Conservation (phyloP, 1,140 invertebrate species). For the Nylanderia fulva region DNA sequence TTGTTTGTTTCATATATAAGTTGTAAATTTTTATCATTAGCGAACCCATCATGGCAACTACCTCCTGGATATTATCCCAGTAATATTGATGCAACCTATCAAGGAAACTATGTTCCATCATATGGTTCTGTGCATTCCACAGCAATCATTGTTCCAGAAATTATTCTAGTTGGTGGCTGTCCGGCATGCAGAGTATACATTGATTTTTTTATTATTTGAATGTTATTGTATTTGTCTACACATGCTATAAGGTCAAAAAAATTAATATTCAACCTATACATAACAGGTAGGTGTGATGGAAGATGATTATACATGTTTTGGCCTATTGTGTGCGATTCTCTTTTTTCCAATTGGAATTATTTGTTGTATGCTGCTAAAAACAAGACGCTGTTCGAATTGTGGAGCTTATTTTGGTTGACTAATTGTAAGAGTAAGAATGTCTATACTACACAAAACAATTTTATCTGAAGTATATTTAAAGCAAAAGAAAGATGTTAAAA, state of each 20-base stretch:
- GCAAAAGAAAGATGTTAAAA: neutral
- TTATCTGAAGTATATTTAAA: neutral
- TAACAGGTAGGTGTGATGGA: constrained; percentile 91
- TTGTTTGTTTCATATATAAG: neutral
- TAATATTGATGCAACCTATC: constrained; percentile 53
- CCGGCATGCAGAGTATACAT: constrained; percentile 91
- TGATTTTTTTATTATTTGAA: constrained; percentile 16
- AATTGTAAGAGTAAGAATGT: neutral
- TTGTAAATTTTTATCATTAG: constrained; percentile 59
- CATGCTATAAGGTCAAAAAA: neutral
- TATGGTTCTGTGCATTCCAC: constrained; percentile 85
- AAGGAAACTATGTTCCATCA: constrained; percentile 80
- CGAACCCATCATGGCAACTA: constrained; percentile 76
- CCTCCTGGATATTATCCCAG: constrained; percentile 84
- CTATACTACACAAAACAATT: neutral
- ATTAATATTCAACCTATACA: constrained; percentile 51
- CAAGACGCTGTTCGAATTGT: constrained; percentile 93
- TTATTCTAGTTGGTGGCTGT: constrained; percentile 92
- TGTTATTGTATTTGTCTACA: neutral
- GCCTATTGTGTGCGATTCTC: constrained; percentile 93
- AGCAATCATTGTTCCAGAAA: constrained; percentile 86
- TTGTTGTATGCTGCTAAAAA: constrained; percentile 92
- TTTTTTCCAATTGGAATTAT: constrained; percentile 95
- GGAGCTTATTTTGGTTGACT: constrained; percentile 91
- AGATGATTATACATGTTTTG: constrained; percentile 93